Percentiles rank a stretch among this genome's conserved stretches.
Evolutionary conservation across 1,140 invertebrate species (phyloP).

Genomic region (Rhizoglyphus robini): DNA sequence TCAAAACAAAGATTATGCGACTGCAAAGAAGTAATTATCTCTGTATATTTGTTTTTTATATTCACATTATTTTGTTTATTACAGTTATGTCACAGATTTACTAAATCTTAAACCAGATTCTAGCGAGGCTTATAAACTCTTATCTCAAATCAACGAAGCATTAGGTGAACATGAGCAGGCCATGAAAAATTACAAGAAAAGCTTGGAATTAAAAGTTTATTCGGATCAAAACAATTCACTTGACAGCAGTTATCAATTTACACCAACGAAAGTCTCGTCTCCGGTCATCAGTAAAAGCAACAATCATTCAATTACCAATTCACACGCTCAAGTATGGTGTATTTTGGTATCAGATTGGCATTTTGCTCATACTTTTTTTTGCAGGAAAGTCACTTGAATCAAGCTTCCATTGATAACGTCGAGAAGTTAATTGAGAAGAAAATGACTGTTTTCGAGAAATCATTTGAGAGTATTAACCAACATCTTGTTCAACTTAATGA

Average conservation of each 20-base stretch:
- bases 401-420: not conserved
- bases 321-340: too few species aligned
- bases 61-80: too few species aligned
- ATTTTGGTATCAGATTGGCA: too few species aligned
- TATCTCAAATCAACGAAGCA: slow-evolving; percentile 18
- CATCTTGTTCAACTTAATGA: not conserved
- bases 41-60: too few species aligned
- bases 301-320: not conserved
- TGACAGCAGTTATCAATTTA: slow-evolving; percentile 14
- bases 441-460: not conserved
- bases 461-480: not conserved
- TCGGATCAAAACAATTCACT: not conserved
- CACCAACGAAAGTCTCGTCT: not conserved
- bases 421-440: not conserved
- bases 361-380: too few species aligned
- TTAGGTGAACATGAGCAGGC: slow-evolving; percentile 11
- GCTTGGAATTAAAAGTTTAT: not conserved
- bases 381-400: not conserved
- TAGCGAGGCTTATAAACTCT: slow-evolving; percentile 12
- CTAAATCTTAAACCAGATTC: slow-evolving; percentile 9
- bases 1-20: slow-evolving; percentile 8
- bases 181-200: slow-evolving; percentile 6
- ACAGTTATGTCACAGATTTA: slow-evolving; percentile 4
- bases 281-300: not conserved
- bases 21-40: slow-evolving; percentile 12